Evolutionary conservation across 1,140 invertebrate species (phyloP), one percentile per base, ranked within the genome.

Genomic region (Drosophila tani): DNA sequence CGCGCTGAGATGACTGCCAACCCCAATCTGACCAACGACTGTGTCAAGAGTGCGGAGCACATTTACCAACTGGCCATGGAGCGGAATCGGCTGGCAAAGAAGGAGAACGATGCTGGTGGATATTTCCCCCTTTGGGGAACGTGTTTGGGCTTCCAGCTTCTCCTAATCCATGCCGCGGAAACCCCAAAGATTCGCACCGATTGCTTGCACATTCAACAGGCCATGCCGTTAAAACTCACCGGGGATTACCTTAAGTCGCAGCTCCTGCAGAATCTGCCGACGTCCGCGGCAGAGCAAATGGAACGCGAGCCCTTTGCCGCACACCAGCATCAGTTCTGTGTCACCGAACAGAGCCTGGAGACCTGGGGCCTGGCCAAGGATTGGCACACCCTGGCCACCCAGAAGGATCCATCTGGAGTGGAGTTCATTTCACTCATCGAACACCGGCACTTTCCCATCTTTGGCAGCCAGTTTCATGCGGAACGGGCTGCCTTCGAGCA

Each of bases 401-500:
- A 96, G 84, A 84, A 93, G 32, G 97, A 98, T 84, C 73, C 79
- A 1, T 92, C 95, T 46, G 94, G 94, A 14, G 73, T 95, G 12
- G 64, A 62, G 2, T 98, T 96, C 85, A 95, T 95, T 78, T 96
- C 96, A 0, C 93, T 94, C 1, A 87, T 96, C 43, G 96, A 97
- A 91, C 95, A 94, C 81, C 82, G 62, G 64, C 93, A 93, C n/a
- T 95, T 94, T 84, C 98, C 98, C 19, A 96, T 98, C 88, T 98
- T 96, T 91, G 97, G 96, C 3, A 92, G 96, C 0, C 97, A 98
- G 91, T 99, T 97, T 93, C 98, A 99, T 93, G 97, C 98, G 1
- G 98, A 99, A 92, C 98, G 98, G 84, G 96, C 95, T 81, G 91
- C 95, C 2, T 98, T 96, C 83, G 97, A 98, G 92, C 98, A 97